Base-by-base conservation (phyloP, 2,888 invertebrate genomes). In the Cerceris rybyensis region DNA sequence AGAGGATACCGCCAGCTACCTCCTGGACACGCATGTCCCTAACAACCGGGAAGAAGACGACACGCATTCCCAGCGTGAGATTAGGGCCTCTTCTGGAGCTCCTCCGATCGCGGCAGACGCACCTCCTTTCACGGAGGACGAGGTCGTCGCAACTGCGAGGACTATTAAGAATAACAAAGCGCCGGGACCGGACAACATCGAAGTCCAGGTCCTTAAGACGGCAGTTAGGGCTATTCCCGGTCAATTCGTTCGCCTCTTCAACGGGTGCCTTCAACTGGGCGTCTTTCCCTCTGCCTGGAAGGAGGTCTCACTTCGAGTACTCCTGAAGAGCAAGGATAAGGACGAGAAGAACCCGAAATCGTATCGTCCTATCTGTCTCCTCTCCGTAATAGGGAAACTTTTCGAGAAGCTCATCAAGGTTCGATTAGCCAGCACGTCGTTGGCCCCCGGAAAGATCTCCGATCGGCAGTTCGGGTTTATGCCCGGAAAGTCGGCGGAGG, bases 211-310 rank as follows among this genome's bases (percentile, higher is more conserved):
- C 0, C 6, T 71, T 0, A 66, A 66, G 1, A 17, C 11, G 0
- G 42, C 64, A 0, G 0, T 6, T 1, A 14, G 5, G 7, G 0
- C n/a, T 6, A 64, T 70, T 6, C 54, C 43, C 39, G 55, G 11
- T 9, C 55, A 66, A n/a, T 7, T 78, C 2, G 46, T 67, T 0
- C 52, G 63, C 8, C 57, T 71, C 2, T 80, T 60, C 50, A 68
- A 70, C 59, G 64, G 70, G 43, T 78, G 75, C 50, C 72, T 78
- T 50, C 57, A 46, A 7, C 66, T 52, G 54, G 78, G 68, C 4
- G 68, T 70, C 54, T 80, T 78, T 39, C 70, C 80, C 17, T 49
- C 42, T 0, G 11, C 28, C 41, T 77, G 77, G 74, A 79, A 75
- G 42, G 59, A 58, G 14, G 70, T 67, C 14, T 79, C 75, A 0